Evolutionary conservation across 2,113 vertebrate species (phyloP).

Genomic region (Tragelaphus scriptus): DNA sequence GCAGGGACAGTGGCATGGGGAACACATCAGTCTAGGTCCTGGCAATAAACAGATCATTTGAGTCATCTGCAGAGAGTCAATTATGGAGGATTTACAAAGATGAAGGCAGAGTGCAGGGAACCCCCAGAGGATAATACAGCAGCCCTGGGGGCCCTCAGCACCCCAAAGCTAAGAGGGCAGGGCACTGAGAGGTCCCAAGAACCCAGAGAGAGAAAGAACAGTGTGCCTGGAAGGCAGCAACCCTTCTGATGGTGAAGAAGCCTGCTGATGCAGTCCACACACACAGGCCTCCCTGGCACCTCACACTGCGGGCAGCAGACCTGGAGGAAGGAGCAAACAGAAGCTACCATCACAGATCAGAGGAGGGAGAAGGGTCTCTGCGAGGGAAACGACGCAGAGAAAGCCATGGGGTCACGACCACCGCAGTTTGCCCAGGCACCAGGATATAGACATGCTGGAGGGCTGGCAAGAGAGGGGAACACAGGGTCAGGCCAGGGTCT

Average conservation of each 20-base stretch:
- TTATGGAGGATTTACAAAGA: not conserved
- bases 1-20: not conserved
- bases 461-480: not conserved
- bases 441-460: not conserved
- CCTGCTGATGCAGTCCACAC: not conserved
- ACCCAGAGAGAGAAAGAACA: not conserved
- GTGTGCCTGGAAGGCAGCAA: not conserved
- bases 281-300: not conserved
- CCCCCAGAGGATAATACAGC: not conserved
- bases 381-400: rapidly evolving
- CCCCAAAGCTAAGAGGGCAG: not conserved
- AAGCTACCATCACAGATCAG: not conserved
- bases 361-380: not conserved
- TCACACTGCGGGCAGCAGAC: not conserved
- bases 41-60: not conserved
- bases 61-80: not conserved
- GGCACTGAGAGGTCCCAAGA: not conserved
- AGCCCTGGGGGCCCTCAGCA: not conserved
- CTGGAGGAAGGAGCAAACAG: no score
- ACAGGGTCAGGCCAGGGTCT: not conserved
- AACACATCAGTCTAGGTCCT: not conserved
- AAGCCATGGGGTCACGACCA: not conserved
- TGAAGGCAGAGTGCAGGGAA: not conserved
- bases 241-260: not conserved
- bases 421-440: rapidly evolving